A percentile compares a stretch with the other conserved stretches of the same genome.
Conservation (phyloP, 2,888 invertebrate genomes). For the Thymelicus sylvestris region DNA sequence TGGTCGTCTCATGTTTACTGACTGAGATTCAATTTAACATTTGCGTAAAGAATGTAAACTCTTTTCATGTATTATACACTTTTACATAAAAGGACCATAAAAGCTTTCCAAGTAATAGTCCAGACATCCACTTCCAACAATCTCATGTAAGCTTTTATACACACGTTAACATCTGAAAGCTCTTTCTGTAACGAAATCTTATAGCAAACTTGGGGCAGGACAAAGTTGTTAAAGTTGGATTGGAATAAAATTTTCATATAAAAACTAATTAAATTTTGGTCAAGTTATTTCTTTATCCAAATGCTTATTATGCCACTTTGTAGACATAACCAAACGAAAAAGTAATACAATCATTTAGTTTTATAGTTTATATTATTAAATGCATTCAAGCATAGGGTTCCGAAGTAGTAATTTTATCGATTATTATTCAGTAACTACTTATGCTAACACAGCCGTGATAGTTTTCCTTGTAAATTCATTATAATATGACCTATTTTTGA, state of each 20-base stretch:
- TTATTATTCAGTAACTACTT: too few relatives aligned
- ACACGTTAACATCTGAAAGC: slow-evolving; percentile 7
- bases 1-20: too few relatives aligned
- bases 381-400: too few relatives aligned
- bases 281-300: neutral
- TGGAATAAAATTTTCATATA: slow-evolving; percentile 1
- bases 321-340: neutral
- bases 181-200: slow-evolving; percentile 21
- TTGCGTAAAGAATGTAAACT: too few relatives aligned
- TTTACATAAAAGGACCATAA: neutral
- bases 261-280: neutral
- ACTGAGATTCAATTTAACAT: too few relatives aligned
- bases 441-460: too few relatives aligned
- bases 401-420: too few relatives aligned
- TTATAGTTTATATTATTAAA: too few relatives aligned
- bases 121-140: slow-evolving; percentile 1
- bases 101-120: slow-evolving; percentile 11
- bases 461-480: too few relatives aligned
- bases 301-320: neutral
- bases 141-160: slow-evolving; percentile 7
- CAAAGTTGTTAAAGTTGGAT: slow-evolving; percentile 16
- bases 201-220: neutral
- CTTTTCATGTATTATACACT: too few relatives aligned
- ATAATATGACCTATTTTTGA: too few relatives aligned
- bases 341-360: neutral